Evolutionary conservation across 2,797 vertebrate genomes (phyloP).

Genomic region (Cichlasoma orientale): DNA sequence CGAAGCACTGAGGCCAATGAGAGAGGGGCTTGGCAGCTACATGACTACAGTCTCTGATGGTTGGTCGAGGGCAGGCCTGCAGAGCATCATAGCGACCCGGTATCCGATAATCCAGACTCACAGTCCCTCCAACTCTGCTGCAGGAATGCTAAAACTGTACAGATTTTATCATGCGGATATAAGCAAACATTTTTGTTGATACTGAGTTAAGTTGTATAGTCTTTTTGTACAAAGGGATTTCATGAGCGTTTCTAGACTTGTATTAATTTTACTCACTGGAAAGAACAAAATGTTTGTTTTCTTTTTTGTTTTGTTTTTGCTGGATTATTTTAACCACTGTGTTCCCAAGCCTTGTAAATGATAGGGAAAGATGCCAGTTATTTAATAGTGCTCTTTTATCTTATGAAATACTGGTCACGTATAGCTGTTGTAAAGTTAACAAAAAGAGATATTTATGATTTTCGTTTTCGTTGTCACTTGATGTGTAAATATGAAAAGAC

Average conservation of each 20-base stretch:
- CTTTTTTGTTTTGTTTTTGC: slow-evolving; percentile 60
- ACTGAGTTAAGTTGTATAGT: slow-evolving; percentile 85
- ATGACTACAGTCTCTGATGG: slow-evolving; percentile 62
- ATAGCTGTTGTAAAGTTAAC: slow-evolving; percentile 89
- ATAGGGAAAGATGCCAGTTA: slow-evolving; percentile 84
- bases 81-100: slow-evolving; percentile 59
- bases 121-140: slow-evolving; percentile 74
- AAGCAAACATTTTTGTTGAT: slow-evolving; percentile 75
- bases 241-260: slow-evolving; percentile 76
- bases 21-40: slow-evolving; percentile 82
- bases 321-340: slow-evolving; percentile 86
- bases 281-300: slow-evolving; percentile 51
- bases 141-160: slow-evolving; percentile 76
- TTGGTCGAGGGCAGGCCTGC: slow-evolving; percentile 44
- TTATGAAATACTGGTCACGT: slow-evolving; percentile 77
- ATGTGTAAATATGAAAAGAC: slow-evolving; percentile 86
- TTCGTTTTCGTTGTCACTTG: slow-evolving; percentile 73
- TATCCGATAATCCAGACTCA: slow-evolving; percentile 56
- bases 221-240: slow-evolving; percentile 91
- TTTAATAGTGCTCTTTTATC: slow-evolving; percentile 84
- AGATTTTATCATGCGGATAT: slow-evolving; percentile 66
- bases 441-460: slow-evolving; percentile 87
- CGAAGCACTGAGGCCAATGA: slow-evolving; percentile 82
- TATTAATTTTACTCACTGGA: slow-evolving; percentile 85
- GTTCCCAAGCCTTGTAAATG: slow-evolving; percentile 81